Evolutionary conservation across 64 coral and sea anemone genomes (phyloP).

Genomic region (Montipora cactus): DNA sequence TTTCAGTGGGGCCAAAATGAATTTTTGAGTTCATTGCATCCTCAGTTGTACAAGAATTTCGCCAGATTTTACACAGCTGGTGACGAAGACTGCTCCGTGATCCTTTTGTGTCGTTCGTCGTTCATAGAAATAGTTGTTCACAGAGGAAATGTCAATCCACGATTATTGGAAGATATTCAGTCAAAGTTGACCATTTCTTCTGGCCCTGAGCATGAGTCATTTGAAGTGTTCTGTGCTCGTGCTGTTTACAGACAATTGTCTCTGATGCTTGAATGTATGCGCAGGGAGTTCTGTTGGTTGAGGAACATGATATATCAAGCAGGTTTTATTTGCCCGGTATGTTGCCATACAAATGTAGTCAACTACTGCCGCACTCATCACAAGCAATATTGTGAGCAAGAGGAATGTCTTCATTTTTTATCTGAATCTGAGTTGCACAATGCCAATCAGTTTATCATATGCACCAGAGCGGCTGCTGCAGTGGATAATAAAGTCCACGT

Average conservation of each 20-base stretch:
- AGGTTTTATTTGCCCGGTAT: conserved; percentile 17
- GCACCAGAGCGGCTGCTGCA: background rate
- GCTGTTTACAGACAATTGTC: background rate
- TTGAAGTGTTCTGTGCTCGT: conserved; percentile 6
- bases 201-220: background rate
- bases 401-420: conserved; percentile 39
- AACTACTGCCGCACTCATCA: conserved; percentile 6
- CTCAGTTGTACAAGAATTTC: conserved; percentile 26
- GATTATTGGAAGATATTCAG: background rate
- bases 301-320: conserved; percentile 20
- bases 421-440: conserved; percentile 7
- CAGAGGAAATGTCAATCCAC: background rate
- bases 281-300: conserved; percentile 36
- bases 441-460: background rate
- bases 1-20: conserved; percentile 35
- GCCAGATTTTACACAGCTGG: conserved; percentile 28
- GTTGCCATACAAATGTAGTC: background rate
- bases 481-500: background rate
- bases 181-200: background rate
- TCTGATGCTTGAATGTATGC: conserved; percentile 25
- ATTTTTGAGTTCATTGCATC: conserved; percentile 6
- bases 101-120: conserved; percentile 3
- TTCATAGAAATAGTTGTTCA: conserved; percentile 30
- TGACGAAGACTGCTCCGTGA: conserved; percentile 22
- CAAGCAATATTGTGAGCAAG: background rate